A percentile compares a stretch with the other conserved stretches of the same genome.
These are phyloP conservation scores for Ibycter americanus DNA, from an alignment of 2,797 vertebrate species.

Conservation along the genomic window DNA sequence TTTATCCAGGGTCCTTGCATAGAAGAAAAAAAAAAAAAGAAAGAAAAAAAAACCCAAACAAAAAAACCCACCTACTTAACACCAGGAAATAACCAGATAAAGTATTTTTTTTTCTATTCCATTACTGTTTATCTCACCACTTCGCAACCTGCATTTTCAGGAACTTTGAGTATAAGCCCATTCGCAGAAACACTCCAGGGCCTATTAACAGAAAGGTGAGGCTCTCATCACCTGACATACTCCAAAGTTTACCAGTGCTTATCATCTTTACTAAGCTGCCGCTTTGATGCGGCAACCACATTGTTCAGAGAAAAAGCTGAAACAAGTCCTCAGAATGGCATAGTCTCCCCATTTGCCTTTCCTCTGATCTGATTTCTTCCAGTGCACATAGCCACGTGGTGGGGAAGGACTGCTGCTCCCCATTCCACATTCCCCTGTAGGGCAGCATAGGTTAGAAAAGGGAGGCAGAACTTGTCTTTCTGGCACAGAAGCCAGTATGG, in stretches of 20 bases:
- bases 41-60: too few species aligned
- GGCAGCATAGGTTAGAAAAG: not conserved
- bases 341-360: not conserved
- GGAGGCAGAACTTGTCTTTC: not conserved
- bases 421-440: too few species aligned
- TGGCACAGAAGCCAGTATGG: not conserved
- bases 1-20: not conserved
- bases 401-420: not conserved
- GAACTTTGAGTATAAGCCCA: not conserved
- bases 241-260: not conserved
- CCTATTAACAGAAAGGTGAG: not conserved
- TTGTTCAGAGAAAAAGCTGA: not conserved
- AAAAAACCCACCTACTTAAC: not conserved
- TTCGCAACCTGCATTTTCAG: not conserved
- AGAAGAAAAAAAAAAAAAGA: not conserved
- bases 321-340: not conserved
- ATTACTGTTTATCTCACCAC: not conserved
- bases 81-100: not conserved
- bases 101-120: too few species aligned
- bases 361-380: not conserved
- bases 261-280: not conserved
- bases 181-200: not conserved
- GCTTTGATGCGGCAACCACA: not conserved
- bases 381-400: fast-evolving
- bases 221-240: not conserved